Evolutionary conservation across 2,113 vertebrate genomes (phyloP), one percentile per base, ranked within the genome.

Genomic region (Bubo bubo): DNA sequence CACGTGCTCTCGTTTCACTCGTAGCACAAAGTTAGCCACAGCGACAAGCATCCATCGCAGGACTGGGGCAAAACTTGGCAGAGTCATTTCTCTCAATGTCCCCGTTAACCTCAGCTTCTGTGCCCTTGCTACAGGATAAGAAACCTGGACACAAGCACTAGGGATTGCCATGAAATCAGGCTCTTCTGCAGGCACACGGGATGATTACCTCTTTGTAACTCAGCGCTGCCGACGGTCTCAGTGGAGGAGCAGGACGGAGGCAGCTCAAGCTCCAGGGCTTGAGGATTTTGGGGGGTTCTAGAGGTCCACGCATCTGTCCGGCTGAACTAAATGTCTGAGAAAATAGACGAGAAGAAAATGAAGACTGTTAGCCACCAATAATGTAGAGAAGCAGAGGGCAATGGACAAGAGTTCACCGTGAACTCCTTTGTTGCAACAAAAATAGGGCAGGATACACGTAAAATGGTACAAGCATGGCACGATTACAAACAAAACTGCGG

Each of bases 261-360:
- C 99, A 99, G 98, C 99, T 99, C 95, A 99, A 97, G 82, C 99
- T 99, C 99, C 99, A 99, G 8, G 99, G 99, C 95, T 99, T 99
- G 97, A 98, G 98, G 95, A 98, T 99, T 96, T 99, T 99, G 52
- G 99, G 99, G 34, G 99, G 99, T 86, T 99, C 99, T 97, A 99
- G 98, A 63, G 99, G 98, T 30, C 99, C 99, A 26, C 99, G 99
- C 59, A 97, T 97, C 85, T 98, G 97, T 87, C 97, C 96, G 3
- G 98, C 70, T 14, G 98, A 95, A 86, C 98, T 98, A 96, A 99
- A 98, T 84, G 98, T 98, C 97, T 98, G 98, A 96, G 97, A 96
- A 97, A 98, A 98, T 9, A 98, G 97, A 86, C 87, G 81, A 95
- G 98, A 98, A 95, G 98, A 96, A 18, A 97, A 87, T 16, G 79